phyloP scores from a whole-genome alignment of 2,888 invertebrate genomes.

The Drosophila planitibia region DNA sequence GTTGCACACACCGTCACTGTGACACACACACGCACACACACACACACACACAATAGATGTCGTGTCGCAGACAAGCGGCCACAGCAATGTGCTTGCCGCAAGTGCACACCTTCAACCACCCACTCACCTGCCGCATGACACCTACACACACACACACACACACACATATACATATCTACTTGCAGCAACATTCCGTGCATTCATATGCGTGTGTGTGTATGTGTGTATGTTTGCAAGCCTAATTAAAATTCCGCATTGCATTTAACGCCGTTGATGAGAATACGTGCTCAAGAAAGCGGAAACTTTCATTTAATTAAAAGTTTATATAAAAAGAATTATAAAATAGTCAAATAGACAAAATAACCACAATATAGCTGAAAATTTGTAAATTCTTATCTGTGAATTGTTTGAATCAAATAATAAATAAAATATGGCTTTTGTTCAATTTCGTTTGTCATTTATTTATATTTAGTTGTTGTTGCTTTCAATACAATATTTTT shows the following conservation, averaged over 20 bases:
- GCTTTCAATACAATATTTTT: conserved; percentile 56
- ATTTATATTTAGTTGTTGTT: conserved; percentile 53
- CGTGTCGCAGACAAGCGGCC: not conserved
- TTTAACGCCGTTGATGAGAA: conserved; percentile 77
- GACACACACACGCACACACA: conserved; percentile 14
- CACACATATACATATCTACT: not conserved
- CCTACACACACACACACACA: not conserved
- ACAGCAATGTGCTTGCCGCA: conserved; percentile 10
- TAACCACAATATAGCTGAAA: conserved; percentile 20
- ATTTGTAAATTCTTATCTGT: not conserved
- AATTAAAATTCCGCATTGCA: conserved; percentile 79
- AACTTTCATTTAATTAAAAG: conserved; percentile 78
- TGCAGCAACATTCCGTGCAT: conserved; percentile 8
- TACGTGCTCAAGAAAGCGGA: conserved; percentile 76
- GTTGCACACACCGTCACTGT: conserved; percentile 30
- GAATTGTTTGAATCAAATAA: not conserved
- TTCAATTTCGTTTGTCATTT: conserved; percentile 43
- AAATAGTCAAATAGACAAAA: conserved; percentile 1
- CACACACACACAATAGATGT: not conserved
- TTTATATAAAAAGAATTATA: conserved; percentile 26
- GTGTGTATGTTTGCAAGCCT: conserved; percentile 53
- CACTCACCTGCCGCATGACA: not conserved
- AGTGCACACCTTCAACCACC: conserved; percentile 2
- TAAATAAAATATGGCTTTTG: not conserved
- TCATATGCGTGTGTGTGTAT: conserved; percentile 27